Evolutionary conservation across 2,113 vertebrate genomes (phyloP), one percentile per base, ranked within the genome.

Genomic region (Mus pahari): DNA sequence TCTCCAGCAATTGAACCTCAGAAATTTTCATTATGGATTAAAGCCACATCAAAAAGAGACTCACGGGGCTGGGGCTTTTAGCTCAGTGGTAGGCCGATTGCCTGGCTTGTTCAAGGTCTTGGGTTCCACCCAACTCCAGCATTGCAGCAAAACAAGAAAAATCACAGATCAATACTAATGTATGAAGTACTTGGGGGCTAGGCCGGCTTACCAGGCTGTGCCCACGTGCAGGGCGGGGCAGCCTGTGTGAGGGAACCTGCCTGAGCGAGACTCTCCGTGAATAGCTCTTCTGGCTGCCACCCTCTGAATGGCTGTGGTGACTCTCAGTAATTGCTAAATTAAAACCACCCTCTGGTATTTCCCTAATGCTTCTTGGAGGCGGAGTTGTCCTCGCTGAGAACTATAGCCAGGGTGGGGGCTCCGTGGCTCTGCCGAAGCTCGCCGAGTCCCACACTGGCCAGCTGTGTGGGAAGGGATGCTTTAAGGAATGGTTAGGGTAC

Each of bases 11-110:
- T 71, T 70, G 53, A 39, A 86, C 77, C n/a, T 86, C 33, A 89
- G 91, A 66, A 86, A 91, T 68, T 86, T 50, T 68, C 50, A 75
- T 91, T 71, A 71, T 71, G 39, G 68, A 55, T 91, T 90, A 82
- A 95, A 91, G 60, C 55, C 81, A 90, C 70, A 62, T 36, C 48
- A 50, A 73, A 77, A 90, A 77, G 68, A 90, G 48, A 48, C 73
- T 62, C 71, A 62, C 24, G 17, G 53, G 87, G 74, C 45, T 90
- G 60, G 58, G 42, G 58, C 73, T 77, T 12, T 12, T 78, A 53
- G 89, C 39, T 64, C 55, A 36, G 88, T 33, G 39, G 26, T 19
- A 66, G 58, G 78, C 74, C 42, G 33, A 36, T n/a, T 90, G 89
- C 62, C 89, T 91, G 24, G 39, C 28, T 45, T 62, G 58, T 20